A percentile compares a stretch with the other conserved stretches of the same genome.
phyloP scores from a whole-genome alignment of 2,888 invertebrate genomes.

The Meandrusa payeni region DNA sequence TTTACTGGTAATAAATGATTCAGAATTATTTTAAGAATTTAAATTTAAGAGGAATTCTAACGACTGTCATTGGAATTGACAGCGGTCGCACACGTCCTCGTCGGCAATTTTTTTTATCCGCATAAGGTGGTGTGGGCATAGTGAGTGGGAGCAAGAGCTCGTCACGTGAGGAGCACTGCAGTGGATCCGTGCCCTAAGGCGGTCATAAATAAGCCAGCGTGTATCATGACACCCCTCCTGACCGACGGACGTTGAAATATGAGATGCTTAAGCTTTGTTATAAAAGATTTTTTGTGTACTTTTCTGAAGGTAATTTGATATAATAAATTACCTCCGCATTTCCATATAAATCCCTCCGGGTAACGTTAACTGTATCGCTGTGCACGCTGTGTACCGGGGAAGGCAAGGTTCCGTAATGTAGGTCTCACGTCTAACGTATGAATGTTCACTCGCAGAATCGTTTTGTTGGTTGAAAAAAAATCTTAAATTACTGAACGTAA shows the following conservation, averaged over 20 bases:
- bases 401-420: conserved; percentile 13
- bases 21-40: too few relatives aligned
- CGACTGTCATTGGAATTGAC: too few relatives aligned
- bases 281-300: conserved; percentile 19
- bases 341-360: conserved; percentile 20
- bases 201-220: conserved; percentile 2
- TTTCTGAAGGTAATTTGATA: conserved; percentile 21
- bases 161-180: background rate
- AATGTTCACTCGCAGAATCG: conserved; percentile 4
- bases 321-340: conserved; percentile 22
- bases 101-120: too few relatives aligned
- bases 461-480: background rate
- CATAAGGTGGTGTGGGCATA: too few relatives aligned
- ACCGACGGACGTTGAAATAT: conserved; percentile 22
- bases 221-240: conserved; percentile 8
- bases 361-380: conserved; percentile 10
- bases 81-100: too few relatives aligned
- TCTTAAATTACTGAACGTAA: too few relatives aligned
- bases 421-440: conserved; percentile 2
- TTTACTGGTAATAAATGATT: too few relatives aligned
- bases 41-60: too few relatives aligned
- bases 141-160: too few relatives aligned
- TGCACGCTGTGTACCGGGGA: background rate
- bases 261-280: conserved; percentile 20
- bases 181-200: background rate